A percentile compares a stretch with the other conserved stretches of the same genome.
Evolutionary conservation across 1,140 invertebrate genomes (phyloP).

Genomic region (Drosophila bipectinata): DNA sequence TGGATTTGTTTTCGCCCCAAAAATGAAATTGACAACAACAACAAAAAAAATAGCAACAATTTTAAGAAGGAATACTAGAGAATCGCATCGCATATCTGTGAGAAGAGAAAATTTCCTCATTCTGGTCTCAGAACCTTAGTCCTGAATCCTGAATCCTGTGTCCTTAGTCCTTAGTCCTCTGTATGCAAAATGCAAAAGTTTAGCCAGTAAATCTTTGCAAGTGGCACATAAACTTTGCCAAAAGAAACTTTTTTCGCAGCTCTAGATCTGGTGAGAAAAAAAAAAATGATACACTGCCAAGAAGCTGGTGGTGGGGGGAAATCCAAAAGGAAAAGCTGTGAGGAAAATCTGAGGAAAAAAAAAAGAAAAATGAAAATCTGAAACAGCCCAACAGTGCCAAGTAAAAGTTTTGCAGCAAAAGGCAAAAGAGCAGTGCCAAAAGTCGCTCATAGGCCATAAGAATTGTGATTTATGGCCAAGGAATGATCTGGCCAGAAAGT

Average conservation of each 20-base stretch:
- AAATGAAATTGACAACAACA: constrained; percentile 35
- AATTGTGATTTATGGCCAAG: constrained; percentile 44
- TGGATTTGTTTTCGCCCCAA: constrained; percentile 52
- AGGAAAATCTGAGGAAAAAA: neutral
- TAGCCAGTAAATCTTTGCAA: constrained; percentile 81
- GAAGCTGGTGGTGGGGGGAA: constrained; percentile 20
- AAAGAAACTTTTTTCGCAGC: constrained; percentile 64
- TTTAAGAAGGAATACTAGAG: neutral
- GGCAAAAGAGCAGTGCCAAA: constrained; percentile 39
- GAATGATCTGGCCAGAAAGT: neutral
- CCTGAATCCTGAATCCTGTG: constrained; percentile 5
- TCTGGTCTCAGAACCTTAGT: neutral
- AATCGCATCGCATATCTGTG: constrained; percentile 26
- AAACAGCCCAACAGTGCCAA: constrained; percentile 26
- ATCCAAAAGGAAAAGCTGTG: neutral
- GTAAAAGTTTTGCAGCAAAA: constrained; percentile 52
- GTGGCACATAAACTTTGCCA: constrained; percentile 81
- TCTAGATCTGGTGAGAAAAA: constrained; percentile 47
- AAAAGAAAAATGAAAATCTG: no score
- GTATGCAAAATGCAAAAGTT: constrained; percentile 81
- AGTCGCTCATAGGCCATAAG: constrained; percentile 31
- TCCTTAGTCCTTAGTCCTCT: constrained; percentile 18
- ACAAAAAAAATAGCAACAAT: constrained; percentile 25
- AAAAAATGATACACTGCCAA: constrained; percentile 74
- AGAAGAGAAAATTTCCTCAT: constrained; percentile 5